Conservation (phyloP, 2,797 vertebrate species). For the Pipistrellus pipistrellus region DNA sequence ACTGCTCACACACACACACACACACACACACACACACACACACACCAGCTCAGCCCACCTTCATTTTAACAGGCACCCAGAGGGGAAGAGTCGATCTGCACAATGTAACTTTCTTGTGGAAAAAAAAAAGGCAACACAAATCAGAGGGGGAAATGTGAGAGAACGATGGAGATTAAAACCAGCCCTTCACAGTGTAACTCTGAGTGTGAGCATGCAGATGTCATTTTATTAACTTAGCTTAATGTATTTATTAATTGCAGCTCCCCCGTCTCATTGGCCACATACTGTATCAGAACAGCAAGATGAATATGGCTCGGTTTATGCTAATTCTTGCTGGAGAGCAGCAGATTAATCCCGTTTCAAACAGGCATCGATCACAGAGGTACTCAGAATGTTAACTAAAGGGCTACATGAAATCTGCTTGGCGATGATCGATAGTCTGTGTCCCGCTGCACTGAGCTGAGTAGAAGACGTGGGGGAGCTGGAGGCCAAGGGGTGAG, state of each 20-base stretch:
- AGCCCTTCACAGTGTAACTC: neutral
- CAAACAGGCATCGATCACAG: slow-evolving; percentile 73
- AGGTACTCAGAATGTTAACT: slow-evolving; percentile 74
- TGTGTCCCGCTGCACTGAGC: neutral
- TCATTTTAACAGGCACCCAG: neutral
- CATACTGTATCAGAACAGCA: slow-evolving; percentile 4
- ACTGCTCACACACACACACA: neutral
- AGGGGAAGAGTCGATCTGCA: neutral
- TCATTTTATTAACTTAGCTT: slow-evolving; percentile 4
- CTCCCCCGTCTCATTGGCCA: neutral
- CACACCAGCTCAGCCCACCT: neutral
- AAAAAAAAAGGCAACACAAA: neutral
- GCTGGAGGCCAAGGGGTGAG: neutral
- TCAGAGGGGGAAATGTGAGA: neutral
- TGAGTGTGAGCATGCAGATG: neutral
- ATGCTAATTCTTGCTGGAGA: slow-evolving; percentile 64
- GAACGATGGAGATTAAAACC: neutral
- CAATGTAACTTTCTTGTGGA: neutral
- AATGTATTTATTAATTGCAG: neutral
- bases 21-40: too few relatives aligned
- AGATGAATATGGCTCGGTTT: slow-evolving; percentile 41
- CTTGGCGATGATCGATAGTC: slow-evolving; percentile 15
- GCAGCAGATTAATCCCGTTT: slow-evolving; percentile 71
- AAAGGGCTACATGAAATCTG: slow-evolving; percentile 66
- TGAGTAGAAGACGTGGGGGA: neutral